phyloP scores from a whole-genome alignment of 2,113 vertebrate genomes.

The Oncorhynchus keta region DNA sequence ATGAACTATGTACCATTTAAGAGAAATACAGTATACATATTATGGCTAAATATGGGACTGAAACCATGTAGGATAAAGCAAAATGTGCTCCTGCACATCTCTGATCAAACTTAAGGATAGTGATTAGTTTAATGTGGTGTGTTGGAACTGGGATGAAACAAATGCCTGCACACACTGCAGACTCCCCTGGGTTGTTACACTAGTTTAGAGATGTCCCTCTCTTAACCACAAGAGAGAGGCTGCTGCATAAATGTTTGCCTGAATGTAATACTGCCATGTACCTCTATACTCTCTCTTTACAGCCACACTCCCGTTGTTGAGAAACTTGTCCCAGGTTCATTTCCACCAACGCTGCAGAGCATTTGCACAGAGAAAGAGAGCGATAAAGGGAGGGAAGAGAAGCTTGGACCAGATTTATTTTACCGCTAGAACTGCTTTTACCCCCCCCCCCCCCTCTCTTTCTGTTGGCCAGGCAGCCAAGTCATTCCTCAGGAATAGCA shows the following conservation, averaged over 20 bases:
- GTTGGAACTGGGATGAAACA: slow-evolving; percentile 21
- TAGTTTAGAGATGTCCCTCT: slow-evolving; percentile 22
- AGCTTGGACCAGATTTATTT: too few species aligned
- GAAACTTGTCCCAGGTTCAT: slow-evolving; percentile 13
- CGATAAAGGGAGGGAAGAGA: too few species aligned
- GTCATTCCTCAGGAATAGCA: background rate
- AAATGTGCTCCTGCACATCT: too few species aligned
- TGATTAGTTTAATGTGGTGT: slow-evolving; percentile 28
- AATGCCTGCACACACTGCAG: slow-evolving; percentile 18
- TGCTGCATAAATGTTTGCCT: slow-evolving; percentile 51
- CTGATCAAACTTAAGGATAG: too few species aligned
- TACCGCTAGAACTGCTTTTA: too few species aligned
- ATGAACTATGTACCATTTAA: too few species aligned
- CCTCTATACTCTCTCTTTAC: slow-evolving; percentile 60
- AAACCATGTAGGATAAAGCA: too few species aligned
- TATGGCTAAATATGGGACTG: too few species aligned
- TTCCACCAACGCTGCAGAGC: slow-evolving; percentile 20
- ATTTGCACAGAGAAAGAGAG: too few species aligned
- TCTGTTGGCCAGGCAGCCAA: slow-evolving; percentile 4
- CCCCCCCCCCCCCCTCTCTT: background rate
- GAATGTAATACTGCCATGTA: slow-evolving; percentile 63
- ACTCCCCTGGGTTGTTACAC: slow-evolving; percentile 36
- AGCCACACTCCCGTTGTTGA: slow-evolving; percentile 53
- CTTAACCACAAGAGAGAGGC: slow-evolving; percentile 18
- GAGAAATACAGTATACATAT: too few species aligned